Evolutionary conservation across 2,888 invertebrate species (phyloP), one percentile per base, ranked within the genome.

Genomic region (Scaptodrosophila latifasciaeformis): DNA sequence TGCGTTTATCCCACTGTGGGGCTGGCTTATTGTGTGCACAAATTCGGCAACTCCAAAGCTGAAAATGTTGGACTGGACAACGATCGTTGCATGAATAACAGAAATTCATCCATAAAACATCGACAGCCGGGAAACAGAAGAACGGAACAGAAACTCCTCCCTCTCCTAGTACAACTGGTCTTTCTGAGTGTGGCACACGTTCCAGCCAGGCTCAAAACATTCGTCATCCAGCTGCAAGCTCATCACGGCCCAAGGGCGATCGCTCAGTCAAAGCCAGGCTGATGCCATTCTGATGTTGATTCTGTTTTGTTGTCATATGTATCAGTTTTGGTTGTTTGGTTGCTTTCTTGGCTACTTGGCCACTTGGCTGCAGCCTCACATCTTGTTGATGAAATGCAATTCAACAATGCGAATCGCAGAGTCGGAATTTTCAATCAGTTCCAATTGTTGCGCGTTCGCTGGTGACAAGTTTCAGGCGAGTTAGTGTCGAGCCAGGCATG

Each of bases 61-160:
- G 52, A 59, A 12, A 39, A 52, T 34, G 19, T 43, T 48, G 17
- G 39, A 27, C 10, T 17, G 46, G 44, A 56, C 59, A 50, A 62
- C 60, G 76, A 70, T 76, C 70, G 67, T 63, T 72, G 72, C 79
- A 74, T 74, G 77, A 77, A 82, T 70, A 65, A 70, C 74, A 76
- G 79, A 82, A 81, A 82, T 84, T 84, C 84, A 84, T 84, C 84
- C 82, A 84, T 84, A 84, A 84, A 84, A 84, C 84, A 84, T 84
- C 71, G 75, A 77, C 52, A 54, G 54, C 51, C 39, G 48, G 59
- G 52, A 50, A 13, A n/a, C 7, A 21, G 10, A n/a, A 18, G 49
- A 13, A n/a, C 7, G 40, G 10, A n/a, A 18, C 40, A 2, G 15
- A 13, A 13, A 13, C 39, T 10, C 15, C 15, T 10, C 39, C 39